Evolutionary conservation across 2,113 vertebrate genomes (phyloP).

Genomic region (Plectropomus leopardus): DNA sequence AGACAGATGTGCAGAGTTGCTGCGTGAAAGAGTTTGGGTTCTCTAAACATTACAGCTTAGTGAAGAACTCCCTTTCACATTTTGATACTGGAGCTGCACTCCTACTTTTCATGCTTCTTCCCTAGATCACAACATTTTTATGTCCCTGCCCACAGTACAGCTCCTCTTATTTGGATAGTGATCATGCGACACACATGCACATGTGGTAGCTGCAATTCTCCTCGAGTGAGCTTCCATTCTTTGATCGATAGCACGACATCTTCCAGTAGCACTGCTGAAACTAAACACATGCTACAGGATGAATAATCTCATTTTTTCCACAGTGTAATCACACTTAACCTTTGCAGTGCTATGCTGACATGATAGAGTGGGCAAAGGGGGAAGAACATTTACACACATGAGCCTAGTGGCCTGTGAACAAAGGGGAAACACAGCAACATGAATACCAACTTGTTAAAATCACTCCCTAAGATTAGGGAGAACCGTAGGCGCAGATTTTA

Average conservation of each 20-base stretch:
- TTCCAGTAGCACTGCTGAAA: conserved; percentile 18
- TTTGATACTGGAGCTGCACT: conserved; percentile 14
- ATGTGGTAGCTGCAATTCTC: not conserved
- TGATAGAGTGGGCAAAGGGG: conserved; percentile 31
- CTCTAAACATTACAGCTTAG: not conserved
- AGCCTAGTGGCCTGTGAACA: conserved; percentile 21
- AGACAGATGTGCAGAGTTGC: not conserved
- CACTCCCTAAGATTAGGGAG: conserved; percentile 19
- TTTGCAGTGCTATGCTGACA: not conserved
- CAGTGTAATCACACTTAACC: conserved; percentile 33
- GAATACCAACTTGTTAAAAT: conserved; percentile 26
- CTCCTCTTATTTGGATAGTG: not conserved
- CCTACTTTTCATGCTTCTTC: not conserved
- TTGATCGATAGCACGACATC: not conserved
- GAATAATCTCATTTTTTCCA: conserved; percentile 35
- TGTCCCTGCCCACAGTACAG: not conserved
- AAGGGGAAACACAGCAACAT: conserved; percentile 18
- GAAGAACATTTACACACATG: conserved; percentile 15
- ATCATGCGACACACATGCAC: not conserved
- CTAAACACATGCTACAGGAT: conserved; percentile 27
- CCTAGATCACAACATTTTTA: not conserved
- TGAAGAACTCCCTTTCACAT: not conserved
- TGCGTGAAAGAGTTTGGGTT: not conserved
- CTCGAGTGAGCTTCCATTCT: not conserved
- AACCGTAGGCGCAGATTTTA: no score